A percentile compares a stretch with the other conserved stretches of the same genome.
Evolutionary conservation across 2,888 invertebrate species (phyloP).

Genomic region (Taphrorychus bicolor): DNA sequence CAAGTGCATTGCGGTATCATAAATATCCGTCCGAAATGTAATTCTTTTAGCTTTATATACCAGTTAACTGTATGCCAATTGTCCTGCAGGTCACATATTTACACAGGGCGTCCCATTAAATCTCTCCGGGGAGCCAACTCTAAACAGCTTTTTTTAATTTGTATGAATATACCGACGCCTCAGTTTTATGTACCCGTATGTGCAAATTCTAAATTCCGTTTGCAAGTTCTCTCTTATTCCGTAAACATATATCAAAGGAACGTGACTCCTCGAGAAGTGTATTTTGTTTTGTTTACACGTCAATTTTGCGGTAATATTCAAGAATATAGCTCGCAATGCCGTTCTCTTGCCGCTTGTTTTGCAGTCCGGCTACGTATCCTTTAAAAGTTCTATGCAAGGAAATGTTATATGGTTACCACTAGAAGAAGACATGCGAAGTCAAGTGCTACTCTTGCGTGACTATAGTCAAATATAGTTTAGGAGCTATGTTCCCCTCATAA

Average conservation of each 20-base stretch:
- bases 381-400: not conserved
- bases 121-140: not conserved
- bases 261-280: not conserved
- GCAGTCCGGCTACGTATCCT: not conserved
- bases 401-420: not conserved
- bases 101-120: not conserved
- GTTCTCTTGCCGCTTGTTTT: not conserved
- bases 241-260: not conserved
- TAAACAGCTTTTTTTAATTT: not conserved
- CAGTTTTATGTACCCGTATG: not conserved
- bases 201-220: not conserved
- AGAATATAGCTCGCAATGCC: not conserved
- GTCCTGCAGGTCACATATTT: not conserved
- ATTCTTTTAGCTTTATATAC: not conserved
- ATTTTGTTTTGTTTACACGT: not conserved
- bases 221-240: not conserved
- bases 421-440: no score
- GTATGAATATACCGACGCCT: not conserved
- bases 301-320: not conserved
- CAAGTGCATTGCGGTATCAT: constrained; percentile 4
- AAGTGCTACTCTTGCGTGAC: no score
- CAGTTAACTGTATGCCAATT: not conserved
- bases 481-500: no score
- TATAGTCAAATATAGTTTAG: no score
- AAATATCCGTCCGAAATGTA: not conserved